Evolutionary conservation across 1,140 invertebrate species (phyloP).

Genomic region (Eupristina koningsbergeri): DNA sequence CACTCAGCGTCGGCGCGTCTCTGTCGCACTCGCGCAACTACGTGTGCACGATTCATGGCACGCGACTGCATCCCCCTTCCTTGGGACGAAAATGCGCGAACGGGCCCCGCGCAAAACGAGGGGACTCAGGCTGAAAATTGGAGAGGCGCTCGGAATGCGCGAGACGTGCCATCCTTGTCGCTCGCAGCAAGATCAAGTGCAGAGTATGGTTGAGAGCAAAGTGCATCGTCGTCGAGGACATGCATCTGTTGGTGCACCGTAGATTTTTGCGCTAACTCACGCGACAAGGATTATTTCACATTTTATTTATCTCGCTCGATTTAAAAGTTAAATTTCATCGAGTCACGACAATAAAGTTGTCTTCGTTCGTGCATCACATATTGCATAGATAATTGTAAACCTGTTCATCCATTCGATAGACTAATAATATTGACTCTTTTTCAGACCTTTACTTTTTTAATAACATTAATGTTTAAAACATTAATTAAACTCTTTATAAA

Average conservation of each 20-base stretch:
- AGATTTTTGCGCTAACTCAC: constrained; percentile 23
- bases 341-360: constrained; percentile 14
- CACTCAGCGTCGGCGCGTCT: background rate
- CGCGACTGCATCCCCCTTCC: constrained; percentile 49
- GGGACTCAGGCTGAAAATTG: constrained; percentile 5
- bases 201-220: constrained; percentile 5
- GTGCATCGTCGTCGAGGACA: constrained; percentile 27
- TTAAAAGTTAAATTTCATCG: constrained; percentile 39
- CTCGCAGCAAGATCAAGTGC: constrained; percentile 43
- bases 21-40: constrained; percentile 42
- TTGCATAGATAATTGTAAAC: constrained; percentile 20
- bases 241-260: constrained; percentile 10
- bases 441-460: background rate
- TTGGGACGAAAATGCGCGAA: constrained; percentile 24
- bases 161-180: background rate
- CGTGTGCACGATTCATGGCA: constrained; percentile 24
- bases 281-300: constrained; percentile 9
- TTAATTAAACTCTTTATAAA: no score
- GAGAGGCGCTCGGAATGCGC: constrained; percentile 21
- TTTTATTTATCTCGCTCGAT: constrained; percentile 10
- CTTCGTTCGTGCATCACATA: constrained; percentile 5
- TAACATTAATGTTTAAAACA: background rate
- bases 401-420: constrained; percentile 43
- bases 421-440: constrained; percentile 3
- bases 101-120: background rate